Evolutionary conservation across 2,113 vertebrate species (phyloP).

Genomic region (Sigmodon hispidus): DNA sequence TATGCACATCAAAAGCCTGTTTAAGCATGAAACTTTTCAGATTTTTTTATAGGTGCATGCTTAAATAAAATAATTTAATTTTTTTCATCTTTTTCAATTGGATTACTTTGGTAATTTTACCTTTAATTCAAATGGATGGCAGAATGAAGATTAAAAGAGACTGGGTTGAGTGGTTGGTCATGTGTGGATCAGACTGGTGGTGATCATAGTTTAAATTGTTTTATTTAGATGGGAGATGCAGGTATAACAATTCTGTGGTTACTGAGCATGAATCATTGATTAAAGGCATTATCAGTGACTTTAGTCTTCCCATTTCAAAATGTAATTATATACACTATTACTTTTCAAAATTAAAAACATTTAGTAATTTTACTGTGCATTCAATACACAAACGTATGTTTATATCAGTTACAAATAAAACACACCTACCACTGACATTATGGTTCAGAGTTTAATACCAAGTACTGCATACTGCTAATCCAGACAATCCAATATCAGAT

Average conservation of each 20-base stretch:
- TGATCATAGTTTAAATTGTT: background rate
- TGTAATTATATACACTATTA: background rate
- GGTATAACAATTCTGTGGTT: no score
- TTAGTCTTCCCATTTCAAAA: background rate
- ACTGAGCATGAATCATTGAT: background rate
- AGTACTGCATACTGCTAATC: background rate
- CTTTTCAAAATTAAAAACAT: background rate
- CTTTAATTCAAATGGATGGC: background rate
- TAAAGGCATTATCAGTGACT: background rate
- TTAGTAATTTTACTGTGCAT: background rate
- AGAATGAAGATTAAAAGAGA: background rate
- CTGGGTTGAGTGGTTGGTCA: fast-evolving
- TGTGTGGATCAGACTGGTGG: background rate
- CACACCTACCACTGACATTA: background rate
- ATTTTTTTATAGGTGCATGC: background rate
- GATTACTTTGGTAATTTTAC: background rate
- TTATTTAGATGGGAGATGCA: background rate
- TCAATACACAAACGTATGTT: background rate
- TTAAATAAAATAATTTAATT: background rate
- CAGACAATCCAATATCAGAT: background rate
- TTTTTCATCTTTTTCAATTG: background rate
- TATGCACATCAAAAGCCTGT: background rate
- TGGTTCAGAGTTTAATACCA: background rate
- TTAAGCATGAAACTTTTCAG: background rate
- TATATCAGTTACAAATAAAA: background rate